Conservation (phyloP, 2,797 vertebrate species). For the Danio albolineatus region DNA sequence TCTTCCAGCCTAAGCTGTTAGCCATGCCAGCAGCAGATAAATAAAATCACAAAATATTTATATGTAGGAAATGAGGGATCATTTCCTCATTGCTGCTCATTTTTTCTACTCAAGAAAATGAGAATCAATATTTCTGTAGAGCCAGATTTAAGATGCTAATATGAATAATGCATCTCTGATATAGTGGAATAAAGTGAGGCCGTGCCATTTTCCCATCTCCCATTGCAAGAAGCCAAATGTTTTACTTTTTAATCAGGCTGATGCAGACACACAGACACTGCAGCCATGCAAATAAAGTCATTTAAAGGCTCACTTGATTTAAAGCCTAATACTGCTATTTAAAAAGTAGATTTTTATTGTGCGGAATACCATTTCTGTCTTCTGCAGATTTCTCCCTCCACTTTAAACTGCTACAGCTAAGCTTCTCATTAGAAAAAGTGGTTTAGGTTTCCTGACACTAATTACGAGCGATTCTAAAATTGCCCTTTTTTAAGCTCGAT, state of each 20-base stretch:
- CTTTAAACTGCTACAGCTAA: neutral
- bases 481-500: neutral
- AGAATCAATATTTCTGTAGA: constrained; percentile 11
- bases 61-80: constrained; percentile 1
- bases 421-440: constrained; percentile 25
- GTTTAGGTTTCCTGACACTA: neutral
- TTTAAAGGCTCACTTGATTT: neutral
- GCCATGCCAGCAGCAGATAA: neutral
- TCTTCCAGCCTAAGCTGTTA: constrained; percentile 13
- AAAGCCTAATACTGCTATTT: neutral
- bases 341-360: constrained; percentile 18
- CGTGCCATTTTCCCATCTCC: constrained; percentile 5
- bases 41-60: constrained; percentile 30
- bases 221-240: constrained; percentile 2
- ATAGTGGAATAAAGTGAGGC: neutral
- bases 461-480: constrained; percentile 15
- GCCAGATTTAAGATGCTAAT: constrained; percentile 8
- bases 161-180: constrained; percentile 18
- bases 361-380: neutral
- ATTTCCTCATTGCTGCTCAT: constrained; percentile 18
- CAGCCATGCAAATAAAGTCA: neutral
- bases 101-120: constrained; percentile 21
- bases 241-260: neutral
- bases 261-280: neutral
- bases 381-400: neutral